Percentiles rank a stretch among this genome's conserved stretches.
Conservation (phyloP, 2,113 vertebrate genomes). For the Caranx melampygus region DNA sequence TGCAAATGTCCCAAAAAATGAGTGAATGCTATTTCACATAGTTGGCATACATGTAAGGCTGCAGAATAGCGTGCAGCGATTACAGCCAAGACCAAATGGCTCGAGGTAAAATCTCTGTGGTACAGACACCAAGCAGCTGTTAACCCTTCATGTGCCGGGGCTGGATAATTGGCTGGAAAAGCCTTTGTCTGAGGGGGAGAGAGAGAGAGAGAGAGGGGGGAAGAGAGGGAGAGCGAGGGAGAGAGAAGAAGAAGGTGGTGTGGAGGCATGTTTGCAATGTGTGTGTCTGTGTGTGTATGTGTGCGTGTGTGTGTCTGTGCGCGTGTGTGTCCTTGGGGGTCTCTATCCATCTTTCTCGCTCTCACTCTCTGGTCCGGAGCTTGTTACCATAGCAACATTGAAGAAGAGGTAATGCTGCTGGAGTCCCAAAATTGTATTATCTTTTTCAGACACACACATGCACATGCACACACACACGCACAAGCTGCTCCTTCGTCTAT, state of each 20-base stretch:
- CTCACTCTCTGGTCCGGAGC: slow-evolving; percentile 78
- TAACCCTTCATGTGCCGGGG: slow-evolving; percentile 73
- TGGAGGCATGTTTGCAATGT: slow-evolving; percentile 65
- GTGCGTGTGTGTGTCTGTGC: slow-evolving; percentile 44
- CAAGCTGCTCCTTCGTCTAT: slow-evolving; percentile 49
- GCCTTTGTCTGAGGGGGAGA: slow-evolving; percentile 74
- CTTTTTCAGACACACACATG: slow-evolving; percentile 52
- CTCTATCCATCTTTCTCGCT: slow-evolving; percentile 77
- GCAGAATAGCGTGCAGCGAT: slow-evolving; percentile 65
- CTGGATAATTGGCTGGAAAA: slow-evolving; percentile 80
- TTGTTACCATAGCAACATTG: slow-evolving; percentile 83
- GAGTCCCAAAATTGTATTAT: slow-evolving; percentile 83
- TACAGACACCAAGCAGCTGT: slow-evolving; percentile 76
- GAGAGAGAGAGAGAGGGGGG: slow-evolving; percentile 17
- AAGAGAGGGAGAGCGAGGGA: slow-evolving; percentile 13
- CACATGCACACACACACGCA: slow-evolving; percentile 35
- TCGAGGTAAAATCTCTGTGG: slow-evolving; percentile 77
- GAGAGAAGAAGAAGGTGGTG: slow-evolving; percentile 53
- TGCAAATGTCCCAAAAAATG: slow-evolving; percentile 61
- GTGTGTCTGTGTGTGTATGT: slow-evolving; percentile 41
- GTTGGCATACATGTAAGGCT: slow-evolving; percentile 61
- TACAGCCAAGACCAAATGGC: slow-evolving; percentile 76
- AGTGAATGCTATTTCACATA: slow-evolving; percentile 60
- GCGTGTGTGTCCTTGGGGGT: slow-evolving; percentile 76
- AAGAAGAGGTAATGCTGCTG: slow-evolving; percentile 78